Percentiles rank a stretch among this genome's conserved stretches.
Evolutionary conservation across 2,888 invertebrate genomes (phyloP).

Genomic region (Epicampocera succincta): DNA sequence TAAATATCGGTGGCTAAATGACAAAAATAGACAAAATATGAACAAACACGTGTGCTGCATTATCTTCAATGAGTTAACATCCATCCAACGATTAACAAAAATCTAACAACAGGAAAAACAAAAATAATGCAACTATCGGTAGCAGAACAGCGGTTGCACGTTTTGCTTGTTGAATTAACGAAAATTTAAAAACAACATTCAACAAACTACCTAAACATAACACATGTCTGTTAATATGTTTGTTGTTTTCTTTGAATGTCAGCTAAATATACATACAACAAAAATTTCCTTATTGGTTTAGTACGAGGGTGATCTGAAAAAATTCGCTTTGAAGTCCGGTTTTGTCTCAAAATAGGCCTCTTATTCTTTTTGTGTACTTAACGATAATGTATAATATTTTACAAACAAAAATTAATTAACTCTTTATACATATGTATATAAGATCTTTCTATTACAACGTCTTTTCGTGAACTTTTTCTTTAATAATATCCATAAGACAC

Average conservation of each 20-base stretch:
- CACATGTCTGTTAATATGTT: slow-evolving; percentile 5
- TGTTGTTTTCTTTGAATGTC: background rate
- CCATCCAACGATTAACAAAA: background rate
- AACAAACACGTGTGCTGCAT: slow-evolving; percentile 50
- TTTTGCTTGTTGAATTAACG: slow-evolving; percentile 53
- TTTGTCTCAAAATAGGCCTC: too few species aligned
- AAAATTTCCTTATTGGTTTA: slow-evolving; percentile 10
- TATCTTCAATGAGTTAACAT: slow-evolving; percentile 32
- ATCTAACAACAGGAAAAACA: slow-evolving; percentile 18
- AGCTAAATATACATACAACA: slow-evolving; percentile 3
- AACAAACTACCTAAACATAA: slow-evolving; percentile 26
- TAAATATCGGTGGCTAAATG: slow-evolving; percentile 45
- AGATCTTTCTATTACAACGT: too few species aligned
- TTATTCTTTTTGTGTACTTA: too few species aligned
- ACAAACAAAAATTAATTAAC: too few species aligned
- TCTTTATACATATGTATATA: too few species aligned
- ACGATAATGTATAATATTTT: too few species aligned
- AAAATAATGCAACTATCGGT: slow-evolving; percentile 47
- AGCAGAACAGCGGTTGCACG: slow-evolving; percentile 57
- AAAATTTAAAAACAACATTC: slow-evolving; percentile 21
- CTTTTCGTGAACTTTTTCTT: too few species aligned
- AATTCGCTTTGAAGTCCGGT: too few species aligned
- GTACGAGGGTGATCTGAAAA: slow-evolving; percentile 3
- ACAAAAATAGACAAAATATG: slow-evolving; percentile 29
- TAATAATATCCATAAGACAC: too few species aligned